These are phyloP conservation scores for Cyphomyrus discorhynchus DNA, from an alignment of 2,113 vertebrate genomes.

Conservation along the genomic window DNA sequence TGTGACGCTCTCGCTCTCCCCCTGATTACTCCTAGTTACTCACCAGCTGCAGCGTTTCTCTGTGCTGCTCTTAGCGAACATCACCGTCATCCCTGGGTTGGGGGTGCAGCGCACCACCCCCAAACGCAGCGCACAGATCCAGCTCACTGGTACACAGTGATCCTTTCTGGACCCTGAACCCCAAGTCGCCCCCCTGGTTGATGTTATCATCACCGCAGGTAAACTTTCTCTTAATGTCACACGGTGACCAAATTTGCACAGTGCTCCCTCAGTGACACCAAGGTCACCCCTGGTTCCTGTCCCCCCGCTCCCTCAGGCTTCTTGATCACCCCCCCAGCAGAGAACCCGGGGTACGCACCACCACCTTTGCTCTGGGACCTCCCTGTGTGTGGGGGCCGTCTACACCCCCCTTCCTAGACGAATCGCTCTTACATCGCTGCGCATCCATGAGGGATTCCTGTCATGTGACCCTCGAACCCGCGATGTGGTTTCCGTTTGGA, in stretches of 20 bases:
- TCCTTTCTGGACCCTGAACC: neutral
- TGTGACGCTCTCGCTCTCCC: neutral
- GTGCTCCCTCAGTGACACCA: neutral
- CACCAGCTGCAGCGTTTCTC: neutral
- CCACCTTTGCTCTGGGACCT: neutral
- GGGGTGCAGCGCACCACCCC: neutral
- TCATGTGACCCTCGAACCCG: neutral
- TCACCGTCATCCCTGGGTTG: neutral
- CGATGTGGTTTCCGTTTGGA: neutral
- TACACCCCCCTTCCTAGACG: neutral
- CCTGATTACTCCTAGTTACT: neutral
- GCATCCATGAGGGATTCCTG: neutral
- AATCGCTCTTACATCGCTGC: neutral
- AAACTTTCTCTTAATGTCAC: neutral
- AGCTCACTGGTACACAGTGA: neutral
- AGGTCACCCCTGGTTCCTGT: neutral
- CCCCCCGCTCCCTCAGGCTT: neutral
- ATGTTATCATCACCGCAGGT: neutral
- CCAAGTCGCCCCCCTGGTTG: neutral
- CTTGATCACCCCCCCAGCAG: neutral
- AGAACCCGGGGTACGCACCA: neutral
- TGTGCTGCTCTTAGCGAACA: neutral
- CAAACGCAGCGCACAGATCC: neutral
- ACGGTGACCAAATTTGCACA: neutral
- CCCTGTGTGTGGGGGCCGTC: neutral